Conservation (phyloP, 2,797 vertebrate species). For the Sus cebifrons region DNA sequence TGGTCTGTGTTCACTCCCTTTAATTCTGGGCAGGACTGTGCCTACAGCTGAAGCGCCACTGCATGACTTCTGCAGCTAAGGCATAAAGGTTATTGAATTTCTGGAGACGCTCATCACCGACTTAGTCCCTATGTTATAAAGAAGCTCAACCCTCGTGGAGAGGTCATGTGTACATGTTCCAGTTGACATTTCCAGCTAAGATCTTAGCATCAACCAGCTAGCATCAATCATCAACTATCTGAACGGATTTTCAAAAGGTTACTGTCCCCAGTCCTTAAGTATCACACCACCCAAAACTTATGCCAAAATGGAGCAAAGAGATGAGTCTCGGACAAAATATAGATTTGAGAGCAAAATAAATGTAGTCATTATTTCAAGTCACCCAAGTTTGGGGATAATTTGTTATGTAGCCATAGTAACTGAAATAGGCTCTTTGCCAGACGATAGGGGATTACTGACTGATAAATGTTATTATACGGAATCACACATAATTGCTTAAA, state of each 20-base stretch:
- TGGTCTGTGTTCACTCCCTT: background rate
- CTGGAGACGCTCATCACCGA: background rate
- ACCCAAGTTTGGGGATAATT: slow-evolving; percentile 21
- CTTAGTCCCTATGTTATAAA: background rate
- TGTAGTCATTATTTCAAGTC: slow-evolving; percentile 50
- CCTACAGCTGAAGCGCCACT: background rate
- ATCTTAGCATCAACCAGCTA: slow-evolving; percentile 12
- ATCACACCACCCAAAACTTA: background rate
- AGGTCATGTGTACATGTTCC: background rate
- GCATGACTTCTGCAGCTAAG: background rate
- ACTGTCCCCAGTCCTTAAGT: background rate
- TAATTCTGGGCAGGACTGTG: background rate
- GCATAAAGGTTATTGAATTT: slow-evolving; percentile 47
- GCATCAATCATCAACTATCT: background rate
- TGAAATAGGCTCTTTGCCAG: slow-evolving; percentile 16
- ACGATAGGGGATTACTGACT: background rate
- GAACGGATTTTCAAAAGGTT: slow-evolving; percentile 30
- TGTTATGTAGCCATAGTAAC: slow-evolving; percentile 33
- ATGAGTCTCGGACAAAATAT: slow-evolving; percentile 40
- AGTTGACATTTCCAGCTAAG: background rate
- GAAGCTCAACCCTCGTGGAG: background rate
- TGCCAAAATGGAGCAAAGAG: slow-evolving; percentile 15
- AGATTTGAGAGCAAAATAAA: slow-evolving; percentile 57
- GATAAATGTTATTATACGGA: background rate
- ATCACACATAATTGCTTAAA: background rate